phyloP scores from a whole-genome alignment of 2,888 invertebrate genomes.

The Selenia dentaria region DNA sequence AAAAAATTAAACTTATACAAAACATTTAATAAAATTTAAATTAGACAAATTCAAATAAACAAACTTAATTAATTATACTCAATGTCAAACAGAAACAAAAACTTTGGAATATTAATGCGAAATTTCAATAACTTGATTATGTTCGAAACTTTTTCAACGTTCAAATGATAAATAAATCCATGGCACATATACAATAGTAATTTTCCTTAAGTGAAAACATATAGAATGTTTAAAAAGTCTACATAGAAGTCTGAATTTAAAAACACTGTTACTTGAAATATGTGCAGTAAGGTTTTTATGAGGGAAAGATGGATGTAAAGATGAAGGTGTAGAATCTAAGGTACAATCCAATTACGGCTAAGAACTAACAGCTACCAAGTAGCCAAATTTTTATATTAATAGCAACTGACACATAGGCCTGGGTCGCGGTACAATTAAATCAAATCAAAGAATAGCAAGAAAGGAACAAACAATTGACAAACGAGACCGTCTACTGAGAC shows the following conservation, averaged over 20 bases:
- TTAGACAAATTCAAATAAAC: background rate
- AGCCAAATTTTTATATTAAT: conserved; percentile 37
- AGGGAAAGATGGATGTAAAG: conserved; percentile 4
- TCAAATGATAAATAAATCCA: conserved; percentile 5
- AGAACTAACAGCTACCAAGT: conserved; percentile 34
- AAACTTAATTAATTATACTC: background rate
- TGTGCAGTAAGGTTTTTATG: background rate
- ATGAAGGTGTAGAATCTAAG: conserved; percentile 8
- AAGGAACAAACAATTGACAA: conserved; percentile 18
- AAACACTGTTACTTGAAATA: conserved; percentile 1
- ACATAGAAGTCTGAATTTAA: background rate
- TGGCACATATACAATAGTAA: conserved; percentile 17
- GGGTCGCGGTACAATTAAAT: conserved; percentile 53
- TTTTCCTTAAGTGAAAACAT: conserved; percentile 4
- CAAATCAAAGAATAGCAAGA: conserved; percentile 39
- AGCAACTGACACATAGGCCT: conserved; percentile 59
- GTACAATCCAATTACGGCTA: conserved; percentile 16
- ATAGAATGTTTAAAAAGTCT: conserved; percentile 2
- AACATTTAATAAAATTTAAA: background rate
- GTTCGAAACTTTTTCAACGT: conserved; percentile 9
- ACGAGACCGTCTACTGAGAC: conserved; percentile 2
- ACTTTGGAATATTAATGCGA: too few species aligned
- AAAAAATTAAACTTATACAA: too few species aligned
- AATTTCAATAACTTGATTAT: too few species aligned
- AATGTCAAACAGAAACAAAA: background rate